Percentiles rank a stretch among this genome's conserved stretches.
phyloP scores from a whole-genome alignment of 1,140 invertebrate species.

The Hyles vespertilio region DNA sequence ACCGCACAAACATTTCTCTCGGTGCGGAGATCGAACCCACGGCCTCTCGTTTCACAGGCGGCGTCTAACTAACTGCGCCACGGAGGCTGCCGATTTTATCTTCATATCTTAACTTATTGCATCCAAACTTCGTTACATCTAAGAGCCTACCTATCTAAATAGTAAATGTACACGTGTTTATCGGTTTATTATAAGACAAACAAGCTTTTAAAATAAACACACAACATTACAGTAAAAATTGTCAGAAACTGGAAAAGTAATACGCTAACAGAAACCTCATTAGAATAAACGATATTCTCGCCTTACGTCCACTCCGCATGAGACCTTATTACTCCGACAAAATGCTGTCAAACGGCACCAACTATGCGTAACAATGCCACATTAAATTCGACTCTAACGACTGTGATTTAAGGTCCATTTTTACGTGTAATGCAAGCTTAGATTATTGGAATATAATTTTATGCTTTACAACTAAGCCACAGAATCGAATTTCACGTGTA shows the following conservation, averaged over 20 bases:
- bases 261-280: slow-evolving; percentile 57
- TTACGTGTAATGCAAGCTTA: slow-evolving; percentile 7
- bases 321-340: slow-evolving; percentile 74
- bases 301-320: slow-evolving; percentile 68
- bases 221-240: not conserved
- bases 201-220: not conserved
- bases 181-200: slow-evolving; percentile 9
- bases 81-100: too few species aligned
- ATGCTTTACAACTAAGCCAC: slow-evolving; percentile 34
- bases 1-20: too few species aligned
- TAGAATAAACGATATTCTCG: slow-evolving; percentile 76
- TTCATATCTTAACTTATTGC: too few species aligned
- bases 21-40: too few species aligned
- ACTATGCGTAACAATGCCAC: slow-evolving; percentile 14
- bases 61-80: too few species aligned
- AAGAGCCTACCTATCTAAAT: too few species aligned
- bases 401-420: slow-evolving; percentile 33
- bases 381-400: slow-evolving; percentile 29
- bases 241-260: slow-evolving; percentile 32
- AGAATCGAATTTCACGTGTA: slow-evolving; percentile 44
- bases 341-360: slow-evolving; percentile 65
- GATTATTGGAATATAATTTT: slow-evolving; percentile 30
- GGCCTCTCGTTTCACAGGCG: too few species aligned
- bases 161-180: slow-evolving; percentile 41
- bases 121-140: too few species aligned